Evolutionary conservation across 2,888 invertebrate species (phyloP).

Genomic region (Calameuta pallipes): DNA sequence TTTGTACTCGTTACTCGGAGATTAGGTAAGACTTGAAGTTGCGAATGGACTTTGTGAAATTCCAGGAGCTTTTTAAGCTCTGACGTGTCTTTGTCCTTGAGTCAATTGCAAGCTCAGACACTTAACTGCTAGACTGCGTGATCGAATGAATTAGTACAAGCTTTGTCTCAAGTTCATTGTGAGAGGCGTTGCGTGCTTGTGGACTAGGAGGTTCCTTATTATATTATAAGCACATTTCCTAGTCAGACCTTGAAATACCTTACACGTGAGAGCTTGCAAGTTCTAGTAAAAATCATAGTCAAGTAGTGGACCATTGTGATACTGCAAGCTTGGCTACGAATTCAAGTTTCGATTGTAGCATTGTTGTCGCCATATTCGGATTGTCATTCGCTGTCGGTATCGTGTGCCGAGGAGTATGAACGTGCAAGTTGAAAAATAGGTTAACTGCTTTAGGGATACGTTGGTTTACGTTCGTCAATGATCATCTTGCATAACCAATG

Average conservation of each 20-base stretch:
- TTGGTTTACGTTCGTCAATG: too few species aligned
- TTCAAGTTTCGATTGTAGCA: too few species aligned
- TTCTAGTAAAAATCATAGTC: background rate
- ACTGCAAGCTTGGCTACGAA: background rate
- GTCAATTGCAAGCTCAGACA: background rate
- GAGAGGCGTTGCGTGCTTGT: background rate
- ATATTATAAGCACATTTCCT: background rate
- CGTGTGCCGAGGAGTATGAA: too few species aligned
- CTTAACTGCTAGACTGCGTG: background rate
- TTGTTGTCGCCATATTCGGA: too few species aligned
- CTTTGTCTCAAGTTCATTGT: background rate
- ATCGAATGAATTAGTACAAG: background rate
- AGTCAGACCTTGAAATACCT: background rate
- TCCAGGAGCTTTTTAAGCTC: background rate
- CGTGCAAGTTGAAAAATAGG: too few species aligned
- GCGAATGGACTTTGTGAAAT: background rate
- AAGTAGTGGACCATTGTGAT: background rate
- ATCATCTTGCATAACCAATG: background rate
- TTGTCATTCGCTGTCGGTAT: too few species aligned
- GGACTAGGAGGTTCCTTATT: background rate
- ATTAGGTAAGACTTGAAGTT: background rate
- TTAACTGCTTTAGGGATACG: too few species aligned
- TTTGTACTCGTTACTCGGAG: background rate
- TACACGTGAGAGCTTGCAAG: conserved; percentile 3
- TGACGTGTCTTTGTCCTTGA: background rate